Evolutionary conservation across 2,888 invertebrate species (phyloP), one percentile per base, ranked within the genome.

Genomic region (Dicranocentrus wangi): DNA sequence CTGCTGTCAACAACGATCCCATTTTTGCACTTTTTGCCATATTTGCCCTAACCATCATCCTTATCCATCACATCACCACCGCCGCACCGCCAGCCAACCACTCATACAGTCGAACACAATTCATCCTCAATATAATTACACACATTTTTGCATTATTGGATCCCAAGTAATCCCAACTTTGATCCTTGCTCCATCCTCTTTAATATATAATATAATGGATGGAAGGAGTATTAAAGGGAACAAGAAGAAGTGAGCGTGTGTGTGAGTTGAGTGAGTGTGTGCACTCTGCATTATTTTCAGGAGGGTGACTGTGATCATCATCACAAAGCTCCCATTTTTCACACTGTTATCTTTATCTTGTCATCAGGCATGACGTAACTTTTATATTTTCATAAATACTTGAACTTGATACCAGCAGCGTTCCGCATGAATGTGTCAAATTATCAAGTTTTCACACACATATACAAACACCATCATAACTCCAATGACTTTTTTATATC

Each of bases 341-440:
- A 58, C 25, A 27, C 58, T 19, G 13, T 15, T 51, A 28, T 51
- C 51, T 28, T 51, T 27, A 17, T 25, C 51, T 68, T 69, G 19
- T 28, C 13, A 65, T 42, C 32, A 39, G 53, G 23, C 7, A 55
- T 70, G 70, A 70, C 70, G 70, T 70, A 70, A 70, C 19, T n/a
- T n/a, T 8, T 7, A 19, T 32, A 7, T 42, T 28, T 70, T 28
- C 32, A 63, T 63, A 39, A 58, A 55, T 58, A 70, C 28, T 58
- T 70, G 39, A 23, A n/a, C n/a, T n/a, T n/a, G n/a, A n/a, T n/a
- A n/a, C n/a, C 2, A 66, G 15, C 27, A 51, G 15, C 55, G 55
- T 69, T 55, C 51, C 23, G 32, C 21, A 42, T 70, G 39, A 25
- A 42, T 42, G 25, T 42, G 42, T 70, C 39, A 58, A 58, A 42